These are phyloP conservation scores for Urophycis tenuis DNA, from an alignment of 2,797 vertebrate genomes.

Conservation along the genomic window DNA sequence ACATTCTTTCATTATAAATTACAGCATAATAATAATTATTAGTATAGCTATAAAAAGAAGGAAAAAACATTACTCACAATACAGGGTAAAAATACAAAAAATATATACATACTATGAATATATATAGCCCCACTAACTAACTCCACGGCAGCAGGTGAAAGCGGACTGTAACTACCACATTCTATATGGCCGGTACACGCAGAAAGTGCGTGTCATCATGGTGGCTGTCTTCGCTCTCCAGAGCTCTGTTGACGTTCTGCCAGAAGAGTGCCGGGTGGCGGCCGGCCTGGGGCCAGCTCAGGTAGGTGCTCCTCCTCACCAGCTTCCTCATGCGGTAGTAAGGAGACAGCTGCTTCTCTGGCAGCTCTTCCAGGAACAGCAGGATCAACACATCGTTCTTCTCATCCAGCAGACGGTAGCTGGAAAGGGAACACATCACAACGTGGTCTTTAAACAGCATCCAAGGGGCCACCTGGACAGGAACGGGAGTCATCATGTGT, in stretches of 20 bases:
- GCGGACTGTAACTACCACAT: not conserved
- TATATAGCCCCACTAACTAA: too few species aligned
- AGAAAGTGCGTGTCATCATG: not conserved
- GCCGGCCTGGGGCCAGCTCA: constrained; percentile 45
- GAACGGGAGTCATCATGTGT: too few species aligned
- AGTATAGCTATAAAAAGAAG: too few species aligned
- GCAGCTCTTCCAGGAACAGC: constrained; percentile 54
- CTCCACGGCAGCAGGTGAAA: not conserved
- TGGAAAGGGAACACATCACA: not conserved
- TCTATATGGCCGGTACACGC: not conserved
- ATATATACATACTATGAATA: too few species aligned
- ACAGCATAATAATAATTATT: too few species aligned
- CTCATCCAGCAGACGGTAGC: constrained; percentile 50
- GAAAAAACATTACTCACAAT: too few species aligned
- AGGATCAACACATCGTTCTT: constrained; percentile 49
- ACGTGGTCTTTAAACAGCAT: not conserved
- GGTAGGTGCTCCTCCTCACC: constrained; percentile 44
- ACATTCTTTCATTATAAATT: too few species aligned
- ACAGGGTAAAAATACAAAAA: too few species aligned
- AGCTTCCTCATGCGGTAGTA: constrained; percentile 45
- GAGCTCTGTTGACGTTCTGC: constrained; percentile 38
- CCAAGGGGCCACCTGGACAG: not conserved
- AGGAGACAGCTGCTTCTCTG: constrained; percentile 31
- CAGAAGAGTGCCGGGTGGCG: constrained; percentile 33
- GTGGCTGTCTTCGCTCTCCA: constrained; percentile 9